Conservation (phyloP, 2,113 vertebrate genomes). For the Anolis carolinensis region DNA sequence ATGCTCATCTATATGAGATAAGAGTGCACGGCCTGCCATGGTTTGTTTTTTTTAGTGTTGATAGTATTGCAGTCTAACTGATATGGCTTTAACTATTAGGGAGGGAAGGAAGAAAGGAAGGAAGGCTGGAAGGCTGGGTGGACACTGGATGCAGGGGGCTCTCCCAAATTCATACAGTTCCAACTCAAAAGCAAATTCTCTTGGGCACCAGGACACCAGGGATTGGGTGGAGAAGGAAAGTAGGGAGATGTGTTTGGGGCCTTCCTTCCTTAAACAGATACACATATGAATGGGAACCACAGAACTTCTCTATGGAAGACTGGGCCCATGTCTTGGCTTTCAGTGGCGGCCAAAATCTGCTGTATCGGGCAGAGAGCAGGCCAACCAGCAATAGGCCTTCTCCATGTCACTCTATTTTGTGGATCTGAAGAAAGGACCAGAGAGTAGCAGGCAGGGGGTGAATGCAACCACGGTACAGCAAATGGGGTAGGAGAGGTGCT, state of each 20-base stretch:
- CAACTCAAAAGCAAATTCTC: constrained; percentile 42
- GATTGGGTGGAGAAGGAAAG: no score
- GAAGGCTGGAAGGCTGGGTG: constrained; percentile 62
- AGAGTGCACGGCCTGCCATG: constrained; percentile 56
- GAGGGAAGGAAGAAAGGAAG: constrained; percentile 43
- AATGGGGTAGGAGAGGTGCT: constrained; percentile 35
- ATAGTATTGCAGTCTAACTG: constrained; percentile 87
- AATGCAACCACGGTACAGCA: constrained; percentile 34
- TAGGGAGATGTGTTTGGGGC: background rate
- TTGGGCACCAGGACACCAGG: background rate
- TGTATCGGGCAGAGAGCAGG: constrained; percentile 11
- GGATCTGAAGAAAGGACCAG: background rate
- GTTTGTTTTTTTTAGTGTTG: constrained; percentile 54
- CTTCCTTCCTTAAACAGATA: constrained; percentile 11
- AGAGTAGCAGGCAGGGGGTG: background rate
- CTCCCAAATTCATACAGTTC: constrained; percentile 49
- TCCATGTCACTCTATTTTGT: background rate
- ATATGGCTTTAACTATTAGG: constrained; percentile 87
- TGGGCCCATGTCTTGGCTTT: background rate
- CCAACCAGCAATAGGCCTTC: background rate
- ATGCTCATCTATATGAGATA: constrained; percentile 68
- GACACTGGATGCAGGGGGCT: constrained; percentile 60
- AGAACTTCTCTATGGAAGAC: constrained; percentile 2
- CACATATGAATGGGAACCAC: background rate
- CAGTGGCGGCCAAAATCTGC: background rate